Base-by-base conservation (phyloP, 2,113 vertebrate genomes). In the Neofelis nebulosa region DNA sequence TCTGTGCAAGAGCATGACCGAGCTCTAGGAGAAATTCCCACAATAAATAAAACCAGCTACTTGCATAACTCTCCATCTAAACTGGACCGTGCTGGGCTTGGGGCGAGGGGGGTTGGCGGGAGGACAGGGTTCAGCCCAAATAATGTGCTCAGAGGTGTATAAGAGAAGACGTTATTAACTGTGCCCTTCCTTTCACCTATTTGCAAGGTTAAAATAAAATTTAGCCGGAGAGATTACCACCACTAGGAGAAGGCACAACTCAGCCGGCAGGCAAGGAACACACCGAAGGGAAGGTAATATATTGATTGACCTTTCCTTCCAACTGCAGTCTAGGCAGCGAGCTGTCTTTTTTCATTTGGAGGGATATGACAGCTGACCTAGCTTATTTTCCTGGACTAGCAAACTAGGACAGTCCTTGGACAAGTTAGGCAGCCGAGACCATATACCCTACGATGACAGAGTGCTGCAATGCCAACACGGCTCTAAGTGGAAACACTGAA, bases 151-250 rank as follows among this genome's bases (percentile, higher is more conserved):
- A 96, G 95, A 95, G 2, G 61, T 29, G 3, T 73, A 55, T 6
- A 25, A 55, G 61, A 91, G 18, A 91, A 85, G 89, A 91, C 0
- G 5, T 91, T 92, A 96, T 94, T 97, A 97, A 96, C 93, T 5
- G 52, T 88, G 94, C 81, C 93, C 95, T 96, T 95, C 93, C 92
- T 97, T 89, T 95, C 95, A 95, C 94, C 95, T 94, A 89, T 95
- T 86, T 95, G 93, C 95, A 96, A 97, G 95, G 84, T 94, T 97
- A 97, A 97, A 97, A 97, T 91, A 95, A 92, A 96, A 98, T 96
- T 91, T 97, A 95, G 87, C 88, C 83, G 91, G 82, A 57, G 84
- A 97, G 92, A 97, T 97, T 88, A 91, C 88, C 57, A 84, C 45
- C 19, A 33, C 71, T 27, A 95, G 18, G 81, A 86, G 73, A 94